phyloP scores from a whole-genome alignment of 1,140 invertebrate genomes.

The Reticulitermes speratus region DNA sequence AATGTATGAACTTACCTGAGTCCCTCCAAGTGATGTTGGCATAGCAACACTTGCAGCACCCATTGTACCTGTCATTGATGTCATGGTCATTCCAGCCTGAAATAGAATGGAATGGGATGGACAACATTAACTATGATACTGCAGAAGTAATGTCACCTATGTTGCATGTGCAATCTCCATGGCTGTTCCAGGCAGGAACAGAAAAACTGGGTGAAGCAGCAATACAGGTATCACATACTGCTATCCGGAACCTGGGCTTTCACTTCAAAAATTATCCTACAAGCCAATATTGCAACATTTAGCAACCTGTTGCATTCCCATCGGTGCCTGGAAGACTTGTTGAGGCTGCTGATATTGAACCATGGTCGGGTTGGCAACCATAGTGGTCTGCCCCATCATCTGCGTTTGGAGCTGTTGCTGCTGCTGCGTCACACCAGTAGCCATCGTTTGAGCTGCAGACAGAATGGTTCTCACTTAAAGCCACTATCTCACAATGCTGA shows the following conservation, averaged over 20 bases:
- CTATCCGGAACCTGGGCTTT: conserved; percentile 13
- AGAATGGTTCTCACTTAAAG: conserved; percentile 6
- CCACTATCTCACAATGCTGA: not conserved
- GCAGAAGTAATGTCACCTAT: conserved; percentile 11
- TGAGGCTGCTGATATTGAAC: conserved; percentile 59
- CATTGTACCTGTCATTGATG: conserved; percentile 27
- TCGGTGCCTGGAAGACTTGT: conserved; percentile 54
- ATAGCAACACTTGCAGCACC: conserved; percentile 31
- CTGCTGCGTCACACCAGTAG: conserved; percentile 29
- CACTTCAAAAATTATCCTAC: conserved; percentile 12
- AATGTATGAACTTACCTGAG: not conserved
- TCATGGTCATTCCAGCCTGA: conserved; percentile 31
- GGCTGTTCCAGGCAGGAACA: not conserved
- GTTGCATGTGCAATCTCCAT: not conserved
- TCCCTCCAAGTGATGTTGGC: conserved; percentile 31
- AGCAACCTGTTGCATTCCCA: conserved; percentile 31
- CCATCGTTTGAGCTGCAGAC: conserved; percentile 29
- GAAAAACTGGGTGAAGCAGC: not conserved
- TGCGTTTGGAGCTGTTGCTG: conserved; percentile 55
- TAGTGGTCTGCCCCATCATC: conserved; percentile 54
- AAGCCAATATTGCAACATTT: conserved; percentile 16
- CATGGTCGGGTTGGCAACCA: conserved; percentile 53
- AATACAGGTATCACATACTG: conserved; percentile 5
- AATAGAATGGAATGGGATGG: not conserved
- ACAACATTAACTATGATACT: conserved; percentile 8